phyloP scores from a whole-genome alignment of 2,113 vertebrate species.

The Herpailurus yagouaroundi region DNA sequence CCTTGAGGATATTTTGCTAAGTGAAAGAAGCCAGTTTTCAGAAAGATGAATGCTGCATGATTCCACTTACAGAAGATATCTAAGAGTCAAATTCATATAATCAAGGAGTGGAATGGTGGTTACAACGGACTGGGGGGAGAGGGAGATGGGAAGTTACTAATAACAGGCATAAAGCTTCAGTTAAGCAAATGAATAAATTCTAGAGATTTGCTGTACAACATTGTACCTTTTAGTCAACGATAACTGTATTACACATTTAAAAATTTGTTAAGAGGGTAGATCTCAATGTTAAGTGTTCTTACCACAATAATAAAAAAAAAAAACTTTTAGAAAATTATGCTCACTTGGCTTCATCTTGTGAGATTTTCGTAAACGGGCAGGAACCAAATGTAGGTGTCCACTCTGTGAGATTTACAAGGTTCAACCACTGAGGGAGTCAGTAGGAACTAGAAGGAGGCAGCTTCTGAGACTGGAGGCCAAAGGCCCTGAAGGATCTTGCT shows the following conservation, averaged over 20 bases:
- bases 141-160: neutral
- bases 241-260: neutral
- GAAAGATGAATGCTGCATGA: neutral
- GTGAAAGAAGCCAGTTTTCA: neutral
- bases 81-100: neutral
- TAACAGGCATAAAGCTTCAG: neutral
- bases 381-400: neutral
- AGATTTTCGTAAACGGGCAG: neutral
- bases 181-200: slow-evolving; percentile 3
- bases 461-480: neutral
- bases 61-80: neutral
- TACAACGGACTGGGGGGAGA: neutral
- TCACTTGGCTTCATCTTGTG: neutral
- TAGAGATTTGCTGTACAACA: neutral
- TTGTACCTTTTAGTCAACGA: neutral
- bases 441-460: neutral
- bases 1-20: neutral
- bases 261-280: neutral
- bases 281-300: neutral
- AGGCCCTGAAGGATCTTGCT: neutral
- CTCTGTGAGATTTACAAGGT: neutral
- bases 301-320: neutral
- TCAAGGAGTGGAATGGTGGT: neutral
- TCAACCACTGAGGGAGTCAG: neutral
- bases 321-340: neutral